phyloP scores from a whole-genome alignment of 2,797 vertebrate species.

The Myioborus melanocephalus region DNA sequence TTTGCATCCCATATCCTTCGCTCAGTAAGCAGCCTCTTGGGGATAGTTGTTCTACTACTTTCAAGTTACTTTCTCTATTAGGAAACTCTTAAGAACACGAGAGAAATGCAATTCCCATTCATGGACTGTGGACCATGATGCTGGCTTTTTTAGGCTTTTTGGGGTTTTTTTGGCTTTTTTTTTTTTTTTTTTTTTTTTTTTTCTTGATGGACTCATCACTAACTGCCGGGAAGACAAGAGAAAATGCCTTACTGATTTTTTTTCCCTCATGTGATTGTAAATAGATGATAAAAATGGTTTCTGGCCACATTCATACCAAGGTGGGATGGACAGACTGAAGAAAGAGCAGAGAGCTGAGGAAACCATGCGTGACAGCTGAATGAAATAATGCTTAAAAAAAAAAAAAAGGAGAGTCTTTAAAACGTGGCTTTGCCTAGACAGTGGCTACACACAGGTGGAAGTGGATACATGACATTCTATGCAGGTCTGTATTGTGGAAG shows the following conservation, averaged over 20 bases:
- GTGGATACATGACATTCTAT: background rate
- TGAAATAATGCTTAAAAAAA: background rate
- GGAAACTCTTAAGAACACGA: background rate
- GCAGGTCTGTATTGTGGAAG: background rate
- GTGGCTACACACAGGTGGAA: background rate
- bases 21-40: background rate
- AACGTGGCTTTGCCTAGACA: background rate
- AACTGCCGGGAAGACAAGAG: background rate
- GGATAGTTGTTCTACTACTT: background rate
- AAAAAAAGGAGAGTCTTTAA: background rate
- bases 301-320: background rate
- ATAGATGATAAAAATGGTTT: background rate
- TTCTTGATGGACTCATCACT: background rate
- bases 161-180: no score
- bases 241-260: background rate
- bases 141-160: background rate
- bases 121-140: rapidly evolving
- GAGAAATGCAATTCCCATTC: background rate
- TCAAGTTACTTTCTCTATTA: background rate
- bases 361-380: background rate
- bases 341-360: background rate
- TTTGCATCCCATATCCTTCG: background rate
- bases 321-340: background rate
- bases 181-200: no score
- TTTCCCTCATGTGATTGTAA: background rate